Conservation (phyloP, 2,113 vertebrate genomes). For the Synodontis membranacea region DNA sequence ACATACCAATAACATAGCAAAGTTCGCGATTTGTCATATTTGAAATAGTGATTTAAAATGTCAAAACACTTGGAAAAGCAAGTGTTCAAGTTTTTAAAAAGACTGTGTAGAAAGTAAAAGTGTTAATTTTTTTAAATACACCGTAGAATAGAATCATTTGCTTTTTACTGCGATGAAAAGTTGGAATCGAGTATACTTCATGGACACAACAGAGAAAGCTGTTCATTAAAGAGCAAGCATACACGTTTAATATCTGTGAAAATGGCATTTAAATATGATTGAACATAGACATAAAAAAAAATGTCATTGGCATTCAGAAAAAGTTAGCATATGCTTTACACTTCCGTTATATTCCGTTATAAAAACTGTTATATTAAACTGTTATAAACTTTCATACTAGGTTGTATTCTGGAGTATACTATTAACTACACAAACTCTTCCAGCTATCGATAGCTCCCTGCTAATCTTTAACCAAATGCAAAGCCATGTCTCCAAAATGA, state of each 20-base stretch:
- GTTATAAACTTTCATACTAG: not conserved
- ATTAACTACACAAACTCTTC: not conserved
- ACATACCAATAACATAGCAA: constrained; percentile 1
- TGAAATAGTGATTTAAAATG: not conserved
- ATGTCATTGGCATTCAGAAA: not conserved
- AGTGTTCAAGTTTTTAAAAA: not conserved
- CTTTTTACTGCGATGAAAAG: not conserved
- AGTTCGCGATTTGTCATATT: not conserved
- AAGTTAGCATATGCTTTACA: not conserved
- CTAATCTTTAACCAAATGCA: not conserved
- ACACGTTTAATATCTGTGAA: not conserved
- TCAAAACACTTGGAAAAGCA: not conserved
- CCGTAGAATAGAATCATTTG: not conserved
- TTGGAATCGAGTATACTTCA: not conserved
- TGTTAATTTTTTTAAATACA: not conserved
- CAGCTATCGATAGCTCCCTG: not conserved
- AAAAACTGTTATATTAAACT: not conserved
- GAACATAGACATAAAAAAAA: not conserved
- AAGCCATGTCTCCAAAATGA: not conserved
- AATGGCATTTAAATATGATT: not conserved
- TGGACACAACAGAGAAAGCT: not conserved
- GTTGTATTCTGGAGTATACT: not conserved
- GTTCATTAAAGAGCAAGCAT: not conserved
- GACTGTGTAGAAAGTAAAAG: no score
- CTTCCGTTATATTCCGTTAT: no score